Conservation (phyloP, 2,797 vertebrate species). For the Aulostomus chinensis region DNA sequence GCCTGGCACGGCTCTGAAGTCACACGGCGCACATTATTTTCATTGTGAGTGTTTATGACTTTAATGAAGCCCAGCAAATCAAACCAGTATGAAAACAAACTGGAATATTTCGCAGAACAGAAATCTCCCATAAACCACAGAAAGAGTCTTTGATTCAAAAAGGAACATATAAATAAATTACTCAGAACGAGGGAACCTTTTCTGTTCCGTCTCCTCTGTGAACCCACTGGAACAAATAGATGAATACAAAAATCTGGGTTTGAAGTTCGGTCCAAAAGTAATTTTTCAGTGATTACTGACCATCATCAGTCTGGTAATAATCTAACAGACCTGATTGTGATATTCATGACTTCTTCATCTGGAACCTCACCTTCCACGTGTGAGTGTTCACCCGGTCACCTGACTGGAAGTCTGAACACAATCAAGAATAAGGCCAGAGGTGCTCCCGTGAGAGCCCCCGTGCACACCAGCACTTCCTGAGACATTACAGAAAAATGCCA, state of each 20-base stretch:
- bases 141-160: no score
- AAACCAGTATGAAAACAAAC: constrained; percentile 40
- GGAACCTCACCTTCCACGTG: constrained; percentile 19
- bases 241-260: neutral
- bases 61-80: constrained; percentile 36
- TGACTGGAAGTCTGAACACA: neutral
- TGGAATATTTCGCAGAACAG: neutral
- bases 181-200: neutral
- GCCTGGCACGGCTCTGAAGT: constrained; percentile 17
- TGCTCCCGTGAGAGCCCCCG: no score
- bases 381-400: constrained; percentile 15
- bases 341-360: constrained; percentile 16
- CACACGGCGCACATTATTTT: constrained; percentile 18
- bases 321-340: no score
- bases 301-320: constrained; percentile 1
- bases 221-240: neutral
- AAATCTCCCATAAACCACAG: constrained; percentile 19
- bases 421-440: no score
- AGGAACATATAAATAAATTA: constrained; percentile 15
- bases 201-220: neutral
- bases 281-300: constrained; percentile 6
- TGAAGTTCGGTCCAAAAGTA: constrained; percentile 1
- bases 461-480: no score
- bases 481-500: no score
- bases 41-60: constrained; percentile 37